Base-by-base conservation (phyloP, 2,113 vertebrate species). In the Ceyx melanurus region DNA sequence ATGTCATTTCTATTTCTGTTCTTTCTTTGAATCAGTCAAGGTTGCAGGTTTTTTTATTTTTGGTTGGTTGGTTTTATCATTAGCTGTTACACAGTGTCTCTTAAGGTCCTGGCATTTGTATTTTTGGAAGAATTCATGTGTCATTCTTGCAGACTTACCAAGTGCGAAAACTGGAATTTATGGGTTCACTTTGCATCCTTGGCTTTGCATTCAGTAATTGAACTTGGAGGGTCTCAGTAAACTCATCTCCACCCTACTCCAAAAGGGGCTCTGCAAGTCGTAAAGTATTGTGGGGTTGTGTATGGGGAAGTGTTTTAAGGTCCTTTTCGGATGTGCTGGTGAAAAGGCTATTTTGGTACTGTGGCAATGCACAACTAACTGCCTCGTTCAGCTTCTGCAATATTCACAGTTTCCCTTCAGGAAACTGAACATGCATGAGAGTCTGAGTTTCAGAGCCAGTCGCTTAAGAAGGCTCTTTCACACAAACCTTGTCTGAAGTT, bases 1-100 rank as follows among this genome's bases (percentile, higher is more conserved):
- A 45, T 82, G 70, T 92, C 76, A 68, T 50, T 45, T 94, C 90
- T 92, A 79, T 86, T 97, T 95, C 73, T 78, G 54, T 70, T 90
- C 43, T 94, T 94, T 77, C 60, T 93, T 84, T 94, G 73, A 76
- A 88, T 80, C 76, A 53, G 76, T 80, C 75, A 93, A 64, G 26
- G 58, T 58, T 90, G 72, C 65, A 26, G 26, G 2, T 8, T 19
- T 61, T 54, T 51, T 35, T 74, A 86, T 94, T 90, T 72, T 21
- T 50, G 3, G 6, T 19, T 40, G 8, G 11, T 57, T 54, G 50
- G 25, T 35, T 74, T 89, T 94, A 89, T 72, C 37, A 78, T 95
- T 90, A 82, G 56, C 58, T 91, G 29, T 64, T 86, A 95, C 18
- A 48, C 77, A 84, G 13, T 77, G 72, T 56, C 71, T 73, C 76